phyloP scores from a whole-genome alignment of 1,140 invertebrate species.

The Drosophila nebulosa region DNA sequence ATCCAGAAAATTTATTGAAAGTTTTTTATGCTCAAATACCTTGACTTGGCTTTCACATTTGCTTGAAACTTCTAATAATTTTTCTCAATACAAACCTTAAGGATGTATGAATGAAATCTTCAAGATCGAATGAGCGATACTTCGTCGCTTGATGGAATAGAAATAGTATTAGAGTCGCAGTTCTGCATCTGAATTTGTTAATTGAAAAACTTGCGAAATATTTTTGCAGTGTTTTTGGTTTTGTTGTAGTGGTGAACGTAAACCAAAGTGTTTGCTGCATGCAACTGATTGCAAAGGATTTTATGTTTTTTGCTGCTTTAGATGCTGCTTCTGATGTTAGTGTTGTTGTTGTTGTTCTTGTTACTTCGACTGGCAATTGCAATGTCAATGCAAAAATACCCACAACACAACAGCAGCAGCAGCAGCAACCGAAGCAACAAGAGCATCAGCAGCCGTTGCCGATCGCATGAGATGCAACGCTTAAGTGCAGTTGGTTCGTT shows the following conservation, averaged over 20 bases:
- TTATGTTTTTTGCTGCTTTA: constrained; percentile 44
- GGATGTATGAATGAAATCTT: too few species aligned
- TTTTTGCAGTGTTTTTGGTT: constrained; percentile 14
- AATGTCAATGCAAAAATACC: constrained; percentile 48
- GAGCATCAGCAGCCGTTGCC: constrained; percentile 25
- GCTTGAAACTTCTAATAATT: too few species aligned
- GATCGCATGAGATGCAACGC: constrained; percentile 61
- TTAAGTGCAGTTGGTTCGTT: constrained; percentile 48
- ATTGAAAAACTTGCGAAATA: too few species aligned
- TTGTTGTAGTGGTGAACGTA: constrained; percentile 29
- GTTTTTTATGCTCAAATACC: too few species aligned
- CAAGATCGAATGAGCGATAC: too few species aligned
- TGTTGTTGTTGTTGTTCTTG: constrained; percentile 23
- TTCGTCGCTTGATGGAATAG: too few species aligned
- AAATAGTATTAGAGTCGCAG: too few species aligned
- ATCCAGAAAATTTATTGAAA: too few species aligned
- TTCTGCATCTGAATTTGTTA: too few species aligned
- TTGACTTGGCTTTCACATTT: too few species aligned
- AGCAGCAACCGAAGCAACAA: constrained; percentile 3
- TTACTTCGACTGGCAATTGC: constrained; percentile 26
- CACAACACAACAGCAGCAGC: constrained; percentile 22
- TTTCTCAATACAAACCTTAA: too few species aligned
- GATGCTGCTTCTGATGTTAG: constrained; percentile 6
- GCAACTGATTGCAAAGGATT: constrained; percentile 77
- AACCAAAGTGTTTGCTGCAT: constrained; percentile 71